Percentiles rank a stretch among this genome's conserved stretches.
phyloP scores from a whole-genome alignment of 2,888 invertebrate genomes.

The Erebia ligea region DNA sequence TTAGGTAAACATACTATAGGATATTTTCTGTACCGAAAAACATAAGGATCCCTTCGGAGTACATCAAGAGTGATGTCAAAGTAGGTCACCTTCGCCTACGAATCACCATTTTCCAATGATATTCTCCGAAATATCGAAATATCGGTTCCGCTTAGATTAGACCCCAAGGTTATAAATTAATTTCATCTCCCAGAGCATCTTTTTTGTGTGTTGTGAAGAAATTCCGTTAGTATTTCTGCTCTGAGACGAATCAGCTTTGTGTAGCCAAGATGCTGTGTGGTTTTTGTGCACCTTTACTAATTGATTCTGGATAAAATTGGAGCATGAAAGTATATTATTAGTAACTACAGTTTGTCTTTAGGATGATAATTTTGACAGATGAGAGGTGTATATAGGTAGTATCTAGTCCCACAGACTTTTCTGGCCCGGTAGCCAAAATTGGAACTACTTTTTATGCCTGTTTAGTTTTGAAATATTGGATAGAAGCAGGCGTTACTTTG shows the following conservation, averaged over 20 bases:
- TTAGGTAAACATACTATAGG: no score
- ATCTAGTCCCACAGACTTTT: no score
- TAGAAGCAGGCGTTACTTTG: no score
- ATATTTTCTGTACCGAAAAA: no score
- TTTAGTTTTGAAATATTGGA: no score
- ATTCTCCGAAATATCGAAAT: not conserved
- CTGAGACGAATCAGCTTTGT: constrained; percentile 23
- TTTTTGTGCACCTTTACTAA: constrained; percentile 22
- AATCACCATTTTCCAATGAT: not conserved
- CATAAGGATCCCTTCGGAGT: no score
- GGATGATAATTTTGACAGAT: no score
- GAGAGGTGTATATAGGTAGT: no score
- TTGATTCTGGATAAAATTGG: constrained; percentile 22
- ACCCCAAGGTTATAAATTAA: constrained; percentile 29
- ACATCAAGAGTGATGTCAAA: not conserved
- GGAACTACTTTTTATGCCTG: no score
- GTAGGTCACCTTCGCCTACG: not conserved
- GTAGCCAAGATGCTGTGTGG: constrained; percentile 2
- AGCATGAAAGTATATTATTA: no score
- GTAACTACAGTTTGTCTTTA: no score
- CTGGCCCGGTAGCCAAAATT: no score
- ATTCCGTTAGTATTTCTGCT: constrained; percentile 4
- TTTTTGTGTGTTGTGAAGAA: constrained; percentile 15
- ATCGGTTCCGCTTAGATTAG: constrained; percentile 1
- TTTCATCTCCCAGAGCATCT: constrained; percentile 7